Evolutionary conservation across 30 jellyfish, hydroid and myxozoan species (phyloP).

Genomic region (Sanderia malayensis): DNA sequence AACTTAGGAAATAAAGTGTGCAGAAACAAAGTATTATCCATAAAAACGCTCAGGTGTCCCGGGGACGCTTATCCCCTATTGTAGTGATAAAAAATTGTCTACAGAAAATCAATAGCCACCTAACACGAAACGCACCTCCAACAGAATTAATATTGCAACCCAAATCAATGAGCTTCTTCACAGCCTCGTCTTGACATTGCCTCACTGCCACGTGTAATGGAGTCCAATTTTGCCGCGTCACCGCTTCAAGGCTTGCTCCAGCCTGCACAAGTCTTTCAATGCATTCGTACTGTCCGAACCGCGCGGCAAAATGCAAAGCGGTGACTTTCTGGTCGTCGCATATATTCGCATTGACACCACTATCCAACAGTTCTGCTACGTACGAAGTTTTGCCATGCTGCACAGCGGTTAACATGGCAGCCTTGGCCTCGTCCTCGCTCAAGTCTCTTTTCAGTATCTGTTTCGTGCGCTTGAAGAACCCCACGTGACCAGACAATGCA

Average conservation of each 20-base stretch:
- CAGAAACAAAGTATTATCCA: no score
- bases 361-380: constrained; percentile 23
- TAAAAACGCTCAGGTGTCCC: no score
- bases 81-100: no score
- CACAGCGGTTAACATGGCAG: constrained; percentile 51
- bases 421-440: constrained; percentile 18
- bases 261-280: constrained; percentile 43
- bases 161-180: constrained; percentile 35
- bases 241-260: constrained; percentile 66
- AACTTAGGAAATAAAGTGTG: no score
- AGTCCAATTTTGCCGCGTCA: constrained; percentile 54
- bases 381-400: constrained; percentile 48
- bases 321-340: constrained; percentile 26
- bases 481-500: constrained; percentile 48
- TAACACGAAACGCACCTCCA: constrained; percentile 72
- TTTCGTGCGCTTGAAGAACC: constrained; percentile 1
- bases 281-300: constrained; percentile 61
- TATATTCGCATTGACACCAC: constrained; percentile 49
- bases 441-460: neutral
- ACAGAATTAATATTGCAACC: constrained; percentile 52
- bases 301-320: constrained; percentile 66
- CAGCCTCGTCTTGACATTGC: constrained; percentile 77
- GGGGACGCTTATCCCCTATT: no score
- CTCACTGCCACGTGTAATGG: constrained; percentile 83
- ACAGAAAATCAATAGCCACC: no score